Base-by-base conservation (phyloP, 2,888 invertebrate species). In the Colostygia pectinataria region DNA sequence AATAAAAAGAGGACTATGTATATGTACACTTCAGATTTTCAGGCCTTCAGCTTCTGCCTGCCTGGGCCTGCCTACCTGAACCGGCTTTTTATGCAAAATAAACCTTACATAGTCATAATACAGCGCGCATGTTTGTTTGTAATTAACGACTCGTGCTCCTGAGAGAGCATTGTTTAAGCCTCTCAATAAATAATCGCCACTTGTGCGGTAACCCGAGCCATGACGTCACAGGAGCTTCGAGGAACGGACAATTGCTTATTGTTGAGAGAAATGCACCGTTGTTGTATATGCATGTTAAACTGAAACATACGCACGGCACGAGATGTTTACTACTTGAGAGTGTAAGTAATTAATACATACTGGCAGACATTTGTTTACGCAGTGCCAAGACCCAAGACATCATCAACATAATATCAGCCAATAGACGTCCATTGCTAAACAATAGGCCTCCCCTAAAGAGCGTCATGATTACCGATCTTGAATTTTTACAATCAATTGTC, bases 71-170 rank as follows among this genome's bases (percentile, higher is more conserved):
- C n/a, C n/a, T 6, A 2, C 8, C 2, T n/a, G 24, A 25, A n/a
- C 8, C 24, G 2, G 34, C 20, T 40, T 44, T 40, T n/a, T 9
- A 13, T 18, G 10, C 15, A 50, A 50, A 44, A 13, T 13, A 6
- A 14, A 9, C 25, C 24, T 41, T 66, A 71, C 61, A 49, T 46
- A 57, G 42, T 67, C 66, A 68, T 70, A 67, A 71, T 67, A 65
- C 63, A 66, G 75, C 65, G 61, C 66, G 68, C 79, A 73, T 83
- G 84, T 86, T 79, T 80, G 80, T 80, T 81, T 79, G 74, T 83
- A 84, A 87, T 86, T 85, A 87, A 86, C 86, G 83, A 81, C 78
- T 75, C 78, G 71, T 78, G 80, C 76, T 75, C 71, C 55, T 72
- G 71, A 71, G 75, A 69, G 80, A 76, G 83, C 86, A 86, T 83